Base-by-base conservation (phyloP, 1,140 invertebrate genomes). In the Nomia melanderi region DNA sequence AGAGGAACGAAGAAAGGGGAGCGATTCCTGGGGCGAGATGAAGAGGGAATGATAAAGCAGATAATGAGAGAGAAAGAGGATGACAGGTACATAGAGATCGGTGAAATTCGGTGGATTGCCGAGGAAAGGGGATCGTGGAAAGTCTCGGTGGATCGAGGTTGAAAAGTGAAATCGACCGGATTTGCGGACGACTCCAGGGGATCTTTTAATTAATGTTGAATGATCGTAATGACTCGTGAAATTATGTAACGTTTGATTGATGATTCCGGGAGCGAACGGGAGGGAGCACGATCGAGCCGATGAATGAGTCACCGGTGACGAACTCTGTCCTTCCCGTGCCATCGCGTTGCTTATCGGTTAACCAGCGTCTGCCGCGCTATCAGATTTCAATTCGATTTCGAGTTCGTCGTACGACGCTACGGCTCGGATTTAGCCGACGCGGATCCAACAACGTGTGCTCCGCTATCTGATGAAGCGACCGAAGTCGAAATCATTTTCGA, bases 161-260 rank as follows among this genome's bases (percentile, higher is more conserved):
- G 63, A 20, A 36, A 53, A 66, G 44, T 25, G 64, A 66, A 66
- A 53, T 53, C 29, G 36, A 17, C 12, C 12, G 44, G 47, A 66
- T 66, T 66, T 66, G 33, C 17, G 12, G 12, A 7, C 29, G 64
- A 66, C 14, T 53, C 47, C 11, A 6, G 27, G 3, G 6, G 64
- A 53, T 54, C 31, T 36, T 67, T 54, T 36, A 36, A 67, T 67
- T 67, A 67, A 20, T n/a, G 23, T 54, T 23, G 31, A 67, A 36
- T 67, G 36, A 54, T 67, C 11, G 20, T 33, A 53, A 50, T 20
- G 29, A 67, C 29, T 67, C 47, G 29, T 23, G 64, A 36, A 67
- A 67, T 67, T 67, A 67, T 17, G 47, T 53, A 33, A 53, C 31
- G 29, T 33, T 33, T 53, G 64, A 67, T 53, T 62, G 11, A 62